These are phyloP conservation scores for Phodopus roborovskii DNA, from an alignment of 2,113 vertebrate genomes.

Conservation along the genomic window DNA sequence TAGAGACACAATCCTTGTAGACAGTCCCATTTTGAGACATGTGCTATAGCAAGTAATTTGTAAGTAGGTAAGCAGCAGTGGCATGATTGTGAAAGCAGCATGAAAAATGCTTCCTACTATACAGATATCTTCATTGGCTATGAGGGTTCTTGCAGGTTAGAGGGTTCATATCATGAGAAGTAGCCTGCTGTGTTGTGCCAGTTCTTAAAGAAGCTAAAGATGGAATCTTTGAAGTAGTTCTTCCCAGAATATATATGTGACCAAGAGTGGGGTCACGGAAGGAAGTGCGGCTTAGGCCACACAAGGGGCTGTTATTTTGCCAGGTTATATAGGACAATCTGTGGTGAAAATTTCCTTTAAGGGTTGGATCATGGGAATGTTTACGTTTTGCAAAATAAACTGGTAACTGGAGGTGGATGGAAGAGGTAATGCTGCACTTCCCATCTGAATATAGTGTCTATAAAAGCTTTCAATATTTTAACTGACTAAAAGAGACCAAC, in stretches of 20 bases:
- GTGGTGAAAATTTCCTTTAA: background rate
- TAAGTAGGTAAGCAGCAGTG: background rate
- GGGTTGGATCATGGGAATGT: background rate
- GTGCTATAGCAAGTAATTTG: too few species aligned
- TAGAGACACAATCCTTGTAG: background rate
- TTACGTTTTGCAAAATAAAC: background rate
- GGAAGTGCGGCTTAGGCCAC: background rate
- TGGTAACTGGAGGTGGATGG: background rate
- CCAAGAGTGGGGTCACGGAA: background rate
- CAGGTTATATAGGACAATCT: background rate
- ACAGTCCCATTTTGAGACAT: background rate
- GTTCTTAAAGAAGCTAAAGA: background rate
- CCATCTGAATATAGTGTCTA: background rate
- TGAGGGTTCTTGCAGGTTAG: background rate
- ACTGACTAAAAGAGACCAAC: background rate
- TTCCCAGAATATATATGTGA: background rate
- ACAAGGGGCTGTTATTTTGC: background rate
- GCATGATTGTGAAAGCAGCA: background rate
- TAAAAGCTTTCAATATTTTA: background rate
- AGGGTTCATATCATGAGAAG: background rate
- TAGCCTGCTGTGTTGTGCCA: background rate
- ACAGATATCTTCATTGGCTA: background rate
- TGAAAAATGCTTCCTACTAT: background rate
- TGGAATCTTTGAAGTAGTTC: background rate
- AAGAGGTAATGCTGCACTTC: background rate